phyloP scores from a whole-genome alignment of 2,888 invertebrate genomes.

The Heliconius sara region DNA sequence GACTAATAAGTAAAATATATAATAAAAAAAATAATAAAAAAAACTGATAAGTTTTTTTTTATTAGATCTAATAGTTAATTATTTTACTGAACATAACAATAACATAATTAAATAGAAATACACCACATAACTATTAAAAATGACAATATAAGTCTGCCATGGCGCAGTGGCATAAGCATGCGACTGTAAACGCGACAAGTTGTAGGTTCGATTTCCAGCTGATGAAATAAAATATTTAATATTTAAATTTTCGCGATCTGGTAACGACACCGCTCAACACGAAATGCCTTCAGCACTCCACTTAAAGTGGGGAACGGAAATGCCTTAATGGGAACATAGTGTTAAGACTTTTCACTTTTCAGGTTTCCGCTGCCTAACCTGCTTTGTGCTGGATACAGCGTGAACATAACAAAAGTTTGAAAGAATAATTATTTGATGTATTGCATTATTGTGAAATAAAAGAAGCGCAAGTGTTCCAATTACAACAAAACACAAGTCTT shows the following conservation, averaged over 20 bases:
- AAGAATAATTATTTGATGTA: slow-evolving; percentile 8
- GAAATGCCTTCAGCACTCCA: neutral
- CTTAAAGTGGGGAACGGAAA: neutral
- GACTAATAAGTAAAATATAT: too few relatives aligned
- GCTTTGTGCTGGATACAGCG: too few relatives aligned
- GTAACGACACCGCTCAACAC: neutral
- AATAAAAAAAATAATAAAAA: too few relatives aligned
- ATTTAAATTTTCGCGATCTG: neutral
- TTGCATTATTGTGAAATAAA: slow-evolving; percentile 19
- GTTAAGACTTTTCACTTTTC: too few relatives aligned
- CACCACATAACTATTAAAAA: too few relatives aligned
- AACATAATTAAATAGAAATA: too few relatives aligned
- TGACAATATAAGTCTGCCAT: too few relatives aligned
- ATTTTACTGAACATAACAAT: neutral
- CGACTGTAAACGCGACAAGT: neutral
- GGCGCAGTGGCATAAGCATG: too few relatives aligned
- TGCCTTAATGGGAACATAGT: too few relatives aligned
- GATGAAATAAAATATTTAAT: neutral
- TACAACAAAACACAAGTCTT: slow-evolving; percentile 23
- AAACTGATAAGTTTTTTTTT: too few relatives aligned
- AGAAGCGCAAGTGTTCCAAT: slow-evolving; percentile 22
- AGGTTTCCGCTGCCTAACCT: too few relatives aligned
- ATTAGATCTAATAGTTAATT: too few relatives aligned
- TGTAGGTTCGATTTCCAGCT: neutral
- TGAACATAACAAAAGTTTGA: neutral